Evolutionary conservation across 2,888 invertebrate genomes (phyloP), one percentile per base, ranked within the genome.

Genomic region (Eupithecia insigniata): DNA sequence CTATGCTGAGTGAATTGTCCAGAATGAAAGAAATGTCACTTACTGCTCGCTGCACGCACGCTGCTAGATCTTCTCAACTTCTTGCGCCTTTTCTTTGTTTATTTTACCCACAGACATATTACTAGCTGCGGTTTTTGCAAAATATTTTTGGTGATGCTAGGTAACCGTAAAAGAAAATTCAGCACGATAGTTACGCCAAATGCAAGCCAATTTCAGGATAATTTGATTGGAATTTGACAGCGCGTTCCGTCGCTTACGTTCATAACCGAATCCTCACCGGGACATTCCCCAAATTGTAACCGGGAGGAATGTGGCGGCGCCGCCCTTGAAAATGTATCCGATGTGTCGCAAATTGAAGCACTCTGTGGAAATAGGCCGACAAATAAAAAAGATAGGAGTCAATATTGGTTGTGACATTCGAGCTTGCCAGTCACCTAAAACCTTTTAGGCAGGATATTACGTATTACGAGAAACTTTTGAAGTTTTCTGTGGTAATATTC

Each of bases 201-300:
- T 26, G 22, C 26, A 55, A 34, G 61, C 32, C 55, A 28, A 68
- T 68, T 58, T 61, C 64, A 61, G 14, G 72, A 76, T 79, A 79
- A 80, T 81, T 80, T 76, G 78, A 82, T 81, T 82, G 77, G 73
- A 80, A 81, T 78, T 76, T 77, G 76, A 81, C 76, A 77, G 78
- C 74, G 78, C 74, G 70, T 51, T 67, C 70, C 69, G 67, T 60
- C 70, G 69, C 73, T 76, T 70, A 77, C 73, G 76, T 76, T 74
- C 77, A 75, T 72, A 72, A 73, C 66, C 61, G 30, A 70, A 69
- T 75, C 67, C 62, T 75, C 74, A 76, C 71, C 70, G 74, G 69
- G 64, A 70, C 70, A 74, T 73, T 79, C 71, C 72, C 74, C 36
- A 79, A 82, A 81, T 79, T 77, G 75, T 78, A 73, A 73, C 75